Evolutionary conservation across 2,113 vertebrate genomes (phyloP).

Genomic region (Lipophrys pholis): DNA sequence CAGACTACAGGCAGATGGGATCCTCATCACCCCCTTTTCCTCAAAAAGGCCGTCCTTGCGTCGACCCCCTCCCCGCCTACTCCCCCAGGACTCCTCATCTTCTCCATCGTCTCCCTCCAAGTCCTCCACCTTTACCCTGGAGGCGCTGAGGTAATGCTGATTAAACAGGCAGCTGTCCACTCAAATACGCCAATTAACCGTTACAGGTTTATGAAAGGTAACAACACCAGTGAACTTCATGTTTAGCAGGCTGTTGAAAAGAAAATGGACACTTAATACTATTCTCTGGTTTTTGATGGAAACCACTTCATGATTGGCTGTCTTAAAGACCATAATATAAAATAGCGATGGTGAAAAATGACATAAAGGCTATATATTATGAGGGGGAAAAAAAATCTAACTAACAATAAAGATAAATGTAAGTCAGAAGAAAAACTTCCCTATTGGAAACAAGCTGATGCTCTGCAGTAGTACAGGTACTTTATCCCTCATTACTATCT

Average conservation of each 20-base stretch:
- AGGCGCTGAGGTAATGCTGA: constrained; percentile 76
- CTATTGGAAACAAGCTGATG: not conserved
- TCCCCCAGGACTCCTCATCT: constrained; percentile 54
- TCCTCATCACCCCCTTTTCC: constrained; percentile 77
- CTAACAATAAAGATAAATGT: not conserved
- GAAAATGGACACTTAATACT: constrained; percentile 1
- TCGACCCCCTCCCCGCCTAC: constrained; percentile 28
- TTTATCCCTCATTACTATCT: constrained; percentile 60
- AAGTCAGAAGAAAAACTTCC: not conserved
- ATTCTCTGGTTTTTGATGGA: not conserved
- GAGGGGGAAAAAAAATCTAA: not conserved
- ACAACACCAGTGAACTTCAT: constrained; percentile 39
- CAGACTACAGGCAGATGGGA: constrained; percentile 82
- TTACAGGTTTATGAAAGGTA: constrained; percentile 54
- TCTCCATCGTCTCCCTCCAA: constrained; percentile 47
- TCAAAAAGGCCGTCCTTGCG: constrained; percentile 33
- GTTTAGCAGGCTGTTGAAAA: not conserved
- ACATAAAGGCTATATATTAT: not conserved
- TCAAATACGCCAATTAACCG: constrained; percentile 70
- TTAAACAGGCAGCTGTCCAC: constrained; percentile 70
- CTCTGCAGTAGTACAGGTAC: constrained; percentile 18
- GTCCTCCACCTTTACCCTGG: constrained; percentile 73
- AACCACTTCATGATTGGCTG: too few species aligned
- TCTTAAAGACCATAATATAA: not conserved
- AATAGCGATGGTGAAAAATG: not conserved